These are phyloP conservation scores for Orius insidiosus DNA, from an alignment of 1,140 invertebrate species.

Conservation along the genomic window DNA sequence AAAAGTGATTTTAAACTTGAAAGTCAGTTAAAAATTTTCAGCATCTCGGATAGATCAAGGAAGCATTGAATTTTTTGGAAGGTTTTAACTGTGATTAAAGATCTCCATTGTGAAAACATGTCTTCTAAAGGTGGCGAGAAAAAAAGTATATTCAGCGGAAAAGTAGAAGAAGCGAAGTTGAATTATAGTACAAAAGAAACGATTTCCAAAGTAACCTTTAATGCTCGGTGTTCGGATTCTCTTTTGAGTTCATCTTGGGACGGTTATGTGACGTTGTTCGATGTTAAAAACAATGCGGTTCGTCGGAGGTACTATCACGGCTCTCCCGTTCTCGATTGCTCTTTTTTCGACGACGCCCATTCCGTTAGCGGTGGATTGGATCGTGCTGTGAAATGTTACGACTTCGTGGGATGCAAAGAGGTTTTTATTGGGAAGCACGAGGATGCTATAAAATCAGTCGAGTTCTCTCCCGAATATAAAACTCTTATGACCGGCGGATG, in stretches of 20 bases:
- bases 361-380: constrained; percentile 5
- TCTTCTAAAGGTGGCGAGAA: neutral
- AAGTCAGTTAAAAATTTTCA: no score
- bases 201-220: neutral
- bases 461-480: neutral
- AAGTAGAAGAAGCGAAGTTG: neutral
- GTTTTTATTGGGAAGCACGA: constrained; percentile 4
- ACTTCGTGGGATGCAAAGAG: neutral
- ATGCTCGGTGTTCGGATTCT: neutral
- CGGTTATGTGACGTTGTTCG: constrained; percentile 1
- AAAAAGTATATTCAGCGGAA: neutral
- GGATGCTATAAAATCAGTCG: neutral
- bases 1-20: no score
- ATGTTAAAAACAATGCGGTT: neutral
- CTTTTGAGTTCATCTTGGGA: constrained; percentile 4
- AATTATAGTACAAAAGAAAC: neutral
- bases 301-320: neutral
- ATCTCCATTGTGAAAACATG: no score
- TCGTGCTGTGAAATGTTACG: neutral
- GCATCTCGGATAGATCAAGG: no score
- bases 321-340: constrained; percentile 4
- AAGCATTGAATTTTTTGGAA: no score
- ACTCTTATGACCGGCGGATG: constrained; percentile 2
- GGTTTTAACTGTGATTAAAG: no score
- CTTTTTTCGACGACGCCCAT: constrained; percentile 2